Base-by-base conservation (phyloP, 2,797 vertebrate species). In the Sandelia bainsii region DNA sequence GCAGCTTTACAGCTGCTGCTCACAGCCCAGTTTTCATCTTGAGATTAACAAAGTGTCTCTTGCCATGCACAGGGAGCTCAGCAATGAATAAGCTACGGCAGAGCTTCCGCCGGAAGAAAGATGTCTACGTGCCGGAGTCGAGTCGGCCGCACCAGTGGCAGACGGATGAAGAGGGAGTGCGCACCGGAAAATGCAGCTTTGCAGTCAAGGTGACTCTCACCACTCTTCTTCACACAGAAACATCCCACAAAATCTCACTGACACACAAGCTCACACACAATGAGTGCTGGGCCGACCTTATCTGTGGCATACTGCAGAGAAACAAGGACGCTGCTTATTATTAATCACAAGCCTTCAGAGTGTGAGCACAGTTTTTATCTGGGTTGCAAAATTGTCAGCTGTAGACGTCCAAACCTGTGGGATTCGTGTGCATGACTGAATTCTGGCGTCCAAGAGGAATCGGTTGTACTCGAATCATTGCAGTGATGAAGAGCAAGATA, bases 61-160 rank as follows among this genome's bases (percentile, higher is more conserved):
- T 25, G 0, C 22, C 45, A 1, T 56, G 84, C 70, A 49, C 89
- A 93, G 92, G 92, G 87, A 90, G 90, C 84, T 82, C 90, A 94
- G 95, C 95, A 85, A 99, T 99, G 98, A 99, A 99, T 93, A 99
- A 99, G 94, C 94, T 99, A 94, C 96, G 98, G 88, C 98, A 99
- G 88, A 99, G 98, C 91, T 99, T 99, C 91, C 96, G 98, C 70
- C 96, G 97, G 92, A 99, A 99, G 96, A 99, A 99, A 97, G 98
- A 99, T 87, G 93, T 98, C 81, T 99, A 99, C 63, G 96, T 99
- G 76, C 98, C 98, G 1, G 98, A 99, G 91, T 98, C 98, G 34
- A 99, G 98, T 88, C 96, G 98, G 79, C 98, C 98, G 45, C 98
- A 99, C 90, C 98, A 99, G 85, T 99, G 98, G 98, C 98, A 99